Percentiles rank a stretch among this genome's conserved stretches.
phyloP scores from a whole-genome alignment of 2,797 vertebrate species.

The Hippoglossus hippoglossus region DNA sequence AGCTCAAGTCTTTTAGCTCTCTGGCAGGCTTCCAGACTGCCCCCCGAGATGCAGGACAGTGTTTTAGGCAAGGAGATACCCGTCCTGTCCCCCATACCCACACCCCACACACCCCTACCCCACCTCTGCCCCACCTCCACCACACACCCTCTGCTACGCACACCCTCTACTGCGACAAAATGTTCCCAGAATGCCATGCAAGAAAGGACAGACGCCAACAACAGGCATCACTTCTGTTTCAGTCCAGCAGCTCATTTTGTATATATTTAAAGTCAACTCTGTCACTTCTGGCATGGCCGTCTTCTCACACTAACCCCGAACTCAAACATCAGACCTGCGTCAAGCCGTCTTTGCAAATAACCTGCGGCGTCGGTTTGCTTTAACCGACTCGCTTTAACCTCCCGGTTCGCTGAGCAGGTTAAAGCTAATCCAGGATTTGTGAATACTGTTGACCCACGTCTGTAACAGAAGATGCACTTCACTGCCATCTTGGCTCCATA shows the following conservation, averaged over 20 bases:
- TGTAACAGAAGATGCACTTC: conserved; percentile 30
- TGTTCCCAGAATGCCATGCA: conserved; percentile 64
- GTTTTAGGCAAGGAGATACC: conserved; percentile 88
- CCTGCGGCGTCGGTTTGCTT: not conserved
- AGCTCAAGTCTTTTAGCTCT: conserved; percentile 89
- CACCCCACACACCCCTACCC: conserved; percentile 35
- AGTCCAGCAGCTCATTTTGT: conserved; percentile 6
- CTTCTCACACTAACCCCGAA: conserved; percentile 62
- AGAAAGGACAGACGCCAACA: conserved; percentile 48
- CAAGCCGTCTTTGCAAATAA: conserved; percentile 32
- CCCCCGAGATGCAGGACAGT: conserved; percentile 88
- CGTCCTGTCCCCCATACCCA: conserved; percentile 62
- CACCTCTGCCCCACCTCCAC: conserved; percentile 58
- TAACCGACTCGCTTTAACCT: conserved; percentile 7
- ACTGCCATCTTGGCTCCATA: conserved; percentile 26
- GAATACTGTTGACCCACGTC: conserved; percentile 37
- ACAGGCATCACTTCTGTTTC: conserved; percentile 23
- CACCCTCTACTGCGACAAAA: conserved; percentile 53
- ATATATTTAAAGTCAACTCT: conserved; percentile 9
- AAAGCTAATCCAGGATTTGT: conserved; percentile 20
- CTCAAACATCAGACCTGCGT: conserved; percentile 54
- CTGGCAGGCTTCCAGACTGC: conserved; percentile 88
- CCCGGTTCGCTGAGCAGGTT: conserved; percentile 5
- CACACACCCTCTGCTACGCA: conserved; percentile 65
- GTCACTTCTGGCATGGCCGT: conserved; percentile 57